Evolutionary conservation across 2,797 vertebrate genomes (phyloP), one percentile per base, ranked within the genome.

Genomic region (Sarcoramphus papa): DNA sequence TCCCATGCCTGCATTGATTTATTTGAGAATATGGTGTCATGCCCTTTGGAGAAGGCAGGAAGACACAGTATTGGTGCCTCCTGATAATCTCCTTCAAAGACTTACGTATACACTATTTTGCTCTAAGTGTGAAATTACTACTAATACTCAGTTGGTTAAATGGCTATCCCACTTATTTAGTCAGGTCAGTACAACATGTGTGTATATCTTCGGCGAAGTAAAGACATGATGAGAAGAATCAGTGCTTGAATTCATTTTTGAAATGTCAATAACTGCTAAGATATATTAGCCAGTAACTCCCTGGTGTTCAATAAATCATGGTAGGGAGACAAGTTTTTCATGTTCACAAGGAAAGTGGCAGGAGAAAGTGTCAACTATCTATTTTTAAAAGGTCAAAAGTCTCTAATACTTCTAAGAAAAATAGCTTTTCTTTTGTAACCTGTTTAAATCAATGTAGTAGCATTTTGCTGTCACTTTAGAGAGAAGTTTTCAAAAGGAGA

Each of bases 361-460:
- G 81, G 37, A 87, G 24, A 87, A 92, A 85, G 92, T 90, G 93
- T 92, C 95, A 96, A 93, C 91, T 76, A 25, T 93, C 90, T 94
- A 91, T 91, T 95, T 94, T 96, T 92, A 60, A 96, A 96, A 97
- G 95, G 95, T 97, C 89, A 91, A 67, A 93, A 96, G 87, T 91
- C 87, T 92, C 89, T 68, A 93, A 90, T 90, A 93, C 45, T 88
- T 94, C 91, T 83, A 88, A 92, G 95, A 95, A 95, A 96, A 91
- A 91, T 91, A 88, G 53, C 45, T 70, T 94, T 93, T 80, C 63
- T 87, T 93, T 92, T 88, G 72, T 85, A 93, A 85, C 82, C 82
- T 72, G 50, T 72, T 93, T 92, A 96, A 96, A 95, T 94, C 94
- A 95, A 59, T 51, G 43, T 68, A 81, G 85, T 69, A 90, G 65